These are phyloP conservation scores for Atherinomorus stipes DNA, from an alignment of 2,113 vertebrate genomes.

Conservation along the genomic window DNA sequence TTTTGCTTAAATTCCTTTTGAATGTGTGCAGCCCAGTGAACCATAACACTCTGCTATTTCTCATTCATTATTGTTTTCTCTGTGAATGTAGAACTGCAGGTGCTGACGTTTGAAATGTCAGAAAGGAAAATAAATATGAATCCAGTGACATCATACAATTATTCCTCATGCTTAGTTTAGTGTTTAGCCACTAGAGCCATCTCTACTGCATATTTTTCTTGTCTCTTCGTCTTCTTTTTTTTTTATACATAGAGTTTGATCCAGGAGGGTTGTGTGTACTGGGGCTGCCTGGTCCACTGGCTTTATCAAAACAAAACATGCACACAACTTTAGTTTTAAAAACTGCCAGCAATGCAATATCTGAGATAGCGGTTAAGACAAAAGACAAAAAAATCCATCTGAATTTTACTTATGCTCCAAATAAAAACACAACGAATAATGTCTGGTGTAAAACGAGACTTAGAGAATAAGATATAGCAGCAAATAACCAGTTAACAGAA, in stretches of 20 bases:
- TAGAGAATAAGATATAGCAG: not conserved
- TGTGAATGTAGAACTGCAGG: not conserved
- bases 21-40: constrained; percentile 2
- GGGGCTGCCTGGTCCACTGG: not conserved
- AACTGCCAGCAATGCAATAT: not conserved
- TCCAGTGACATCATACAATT: not conserved
- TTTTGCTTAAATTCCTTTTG: constrained; percentile 17
- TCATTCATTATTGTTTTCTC: constrained; percentile 8
- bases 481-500: not conserved
- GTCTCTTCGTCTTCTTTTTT: not conserved
- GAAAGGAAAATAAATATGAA: constrained; percentile 1
- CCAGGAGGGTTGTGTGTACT: not conserved
- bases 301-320: constrained; percentile 7
- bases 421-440: too few species aligned
- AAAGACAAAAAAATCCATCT: constrained; percentile 3
- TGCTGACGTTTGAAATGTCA: constrained; percentile 10
- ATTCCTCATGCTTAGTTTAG: not conserved
- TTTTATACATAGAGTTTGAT: not conserved
- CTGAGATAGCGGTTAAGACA: not conserved
- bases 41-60: not conserved
- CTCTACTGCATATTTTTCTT: constrained; percentile 8
- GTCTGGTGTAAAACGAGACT: not conserved
- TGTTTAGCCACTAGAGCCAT: constrained; percentile 13
- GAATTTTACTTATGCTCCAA: too few species aligned
- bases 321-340: not conserved